Base-by-base conservation (phyloP, 2,888 invertebrate species). In the Cosmia pyralina region DNA sequence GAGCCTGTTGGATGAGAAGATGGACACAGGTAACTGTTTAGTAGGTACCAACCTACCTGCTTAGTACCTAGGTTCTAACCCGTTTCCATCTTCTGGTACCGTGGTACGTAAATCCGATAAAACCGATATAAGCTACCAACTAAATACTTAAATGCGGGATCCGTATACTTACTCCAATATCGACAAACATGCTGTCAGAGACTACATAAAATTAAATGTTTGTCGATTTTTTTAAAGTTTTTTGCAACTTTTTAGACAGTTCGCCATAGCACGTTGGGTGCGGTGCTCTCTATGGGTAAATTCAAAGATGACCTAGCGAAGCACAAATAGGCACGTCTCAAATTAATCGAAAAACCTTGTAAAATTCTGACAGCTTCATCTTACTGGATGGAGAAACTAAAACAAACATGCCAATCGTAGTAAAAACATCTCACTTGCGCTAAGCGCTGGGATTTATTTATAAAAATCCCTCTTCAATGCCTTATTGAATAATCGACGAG, bases 401-500 rank as follows among this genome's bases (percentile, higher is more conserved):
- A 93, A 92, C 91, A 92, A 93, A 92, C 92, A 88, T n/a, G 77
- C 80, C 83, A 87, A 92, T 93, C 91, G 55, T 60, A 65, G 57
- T 67, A 72, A n/a, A 53, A 80, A 80, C 69, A 84, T 84, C 90
- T 84, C 63, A 88, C 85, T 87, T 81, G 84, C 81, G 81, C 84
- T 87, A 87, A 87, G 85, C 88, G 74, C 82, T 72, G 65, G 59
- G 70, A 83, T 88, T 88, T 90, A 89, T 89, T 85, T 87, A 84
- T 84, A 85, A 91, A 91, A 91, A 90, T 88, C 83, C 84, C 85
- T 90, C 89, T 87, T 91, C 90, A 92, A 92, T 92, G 89, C 92
- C 90, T 93, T 93, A 94, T 95, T 95, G 92, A 95, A 95, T 94
- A 92, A 94, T 92, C 92, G 91, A 85, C 86, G 85, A 86, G 84